Base-by-base conservation (phyloP, 2,888 invertebrate genomes). In the Augiades crinisus region DNA sequence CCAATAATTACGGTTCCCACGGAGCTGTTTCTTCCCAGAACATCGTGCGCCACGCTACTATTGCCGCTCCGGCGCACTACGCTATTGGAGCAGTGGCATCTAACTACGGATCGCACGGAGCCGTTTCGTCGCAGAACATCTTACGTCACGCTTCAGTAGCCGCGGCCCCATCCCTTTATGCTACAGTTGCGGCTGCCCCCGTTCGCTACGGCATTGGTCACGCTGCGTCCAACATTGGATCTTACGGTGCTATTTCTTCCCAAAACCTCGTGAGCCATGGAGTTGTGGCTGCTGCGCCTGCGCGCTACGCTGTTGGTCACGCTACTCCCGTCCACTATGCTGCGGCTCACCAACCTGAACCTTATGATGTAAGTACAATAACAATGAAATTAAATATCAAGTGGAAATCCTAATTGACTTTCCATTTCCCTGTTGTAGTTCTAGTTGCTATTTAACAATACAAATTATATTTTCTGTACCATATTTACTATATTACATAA, bases 21-120 rank as follows among this genome's bases (percentile, higher is more conserved):
- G 63, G 68, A 1, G 76, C 75, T 2, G 75, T 79, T n/a, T 80
- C 80, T 34, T 78, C 78, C 2, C 78, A 78, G 55, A 79, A 67
- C 64, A 75, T 79, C 24, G 70, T 74, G 49, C 81, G 64, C 52
- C 78, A 73, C 54, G 77, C 75, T 55, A 21, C 27, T 6, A 62
- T 62, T 36, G 45, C 33, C 7, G 16, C 22, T 2, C 33, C 45
- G n/a, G 12, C 24, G 16, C 12, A 19, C 19, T 30, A 17, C 13
- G 19, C 22, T 0, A 10, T 45, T 30, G 50, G 54, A 37, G 38
- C 44, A 44, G 46, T 36, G n/a, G 14, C 34, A 3, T n/a, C 33
- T 21, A 47, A 38, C 24, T 38, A 45, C n/a, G 43, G 46, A 43
- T 47, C 55, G 40, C 55, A 56, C 6, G 55, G 53, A 22, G 58